Base-by-base conservation (phyloP, 2,888 invertebrate species). In the Physocephala rufipes region DNA sequence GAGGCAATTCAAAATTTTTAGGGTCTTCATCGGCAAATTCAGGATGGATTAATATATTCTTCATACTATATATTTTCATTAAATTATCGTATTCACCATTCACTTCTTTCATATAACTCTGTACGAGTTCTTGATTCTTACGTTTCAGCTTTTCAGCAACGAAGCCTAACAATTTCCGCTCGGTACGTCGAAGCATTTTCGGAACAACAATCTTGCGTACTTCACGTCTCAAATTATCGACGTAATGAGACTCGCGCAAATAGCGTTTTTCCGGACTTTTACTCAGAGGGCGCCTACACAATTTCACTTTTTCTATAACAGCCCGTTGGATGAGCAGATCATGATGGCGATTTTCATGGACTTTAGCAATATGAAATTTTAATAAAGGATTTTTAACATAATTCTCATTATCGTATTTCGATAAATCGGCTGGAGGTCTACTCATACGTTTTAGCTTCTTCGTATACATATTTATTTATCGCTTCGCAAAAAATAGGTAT, bases 61-160 rank as follows among this genome's bases (percentile, higher is more conserved):
- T 90, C 62, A 93, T 89, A 15, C 91, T 91, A 47, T 90, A 88
- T 0, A 88, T 85, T 76, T 91, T 91, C 70, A 91, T 88, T 64
- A 90, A 87, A 24, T 85, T 85, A 76, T 90, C 87, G 87, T 90
- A 92, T 76, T 90, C 90, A 0, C 79, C 79, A 76, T 90, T 86
- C 2, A 86, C 84, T 62, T 90, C 90, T 1, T 78, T 77, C 84
- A 90, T 87, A 63, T 90, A 88, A 0, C 76, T 79, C 2, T 86
- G 81, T 0, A 89, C 86, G 13, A 90, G 79, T 30, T 86, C 82
- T 0, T 89, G 88, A 81, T 88, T 92, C 58, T 88, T 87, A 36
- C 84, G 84, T 72, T 89, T 88, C n/a, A 91, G 82, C 64, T 87
- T 87, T 0, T 83, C 81, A 0, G 90, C 89, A 0, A 91, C 87